A percentile compares a stretch with the other conserved stretches of the same genome.
Conservation (phyloP, 2,113 vertebrate species). For the Rhodinocichla rosea region DNA sequence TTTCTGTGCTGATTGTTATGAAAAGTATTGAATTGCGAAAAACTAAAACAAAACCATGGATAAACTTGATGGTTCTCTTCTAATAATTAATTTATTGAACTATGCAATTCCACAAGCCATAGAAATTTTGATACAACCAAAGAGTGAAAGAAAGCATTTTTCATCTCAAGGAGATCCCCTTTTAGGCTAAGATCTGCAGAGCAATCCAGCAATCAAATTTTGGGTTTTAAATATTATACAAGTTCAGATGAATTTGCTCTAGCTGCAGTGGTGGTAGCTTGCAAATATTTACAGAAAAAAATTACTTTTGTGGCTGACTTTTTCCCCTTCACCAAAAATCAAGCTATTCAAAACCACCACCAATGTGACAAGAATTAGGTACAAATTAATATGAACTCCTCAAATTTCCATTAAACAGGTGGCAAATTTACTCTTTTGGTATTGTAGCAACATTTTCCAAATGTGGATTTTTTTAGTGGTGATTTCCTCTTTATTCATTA, state of each 20-base stretch:
- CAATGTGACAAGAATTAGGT: not conserved
- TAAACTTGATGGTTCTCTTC: not conserved
- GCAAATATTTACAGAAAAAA: not conserved
- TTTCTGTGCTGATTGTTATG: not conserved
- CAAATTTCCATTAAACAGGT: not conserved
- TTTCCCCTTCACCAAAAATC: not conserved
- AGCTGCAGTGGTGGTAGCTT: not conserved
- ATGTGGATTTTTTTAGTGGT: not conserved
- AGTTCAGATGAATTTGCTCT: not conserved
- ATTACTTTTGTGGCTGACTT: not conserved
- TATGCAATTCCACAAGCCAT: not conserved
- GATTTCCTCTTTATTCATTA: not conserved
- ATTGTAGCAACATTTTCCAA: not conserved
- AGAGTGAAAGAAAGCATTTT: not conserved
- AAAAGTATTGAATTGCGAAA: not conserved
- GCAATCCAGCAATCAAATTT: not conserved
- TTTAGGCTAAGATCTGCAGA: not conserved
- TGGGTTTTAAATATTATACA: not conserved
- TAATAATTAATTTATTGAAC: not conserved
- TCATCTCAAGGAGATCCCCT: not conserved
- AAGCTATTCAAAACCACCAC: not conserved
- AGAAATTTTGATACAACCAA: not conserved
- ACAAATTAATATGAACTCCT: not conserved
- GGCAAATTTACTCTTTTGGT: not conserved
- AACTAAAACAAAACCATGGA: not conserved